Evolutionary conservation across 2,888 invertebrate species (phyloP).

Genomic region (Diogma glabrata): DNA sequence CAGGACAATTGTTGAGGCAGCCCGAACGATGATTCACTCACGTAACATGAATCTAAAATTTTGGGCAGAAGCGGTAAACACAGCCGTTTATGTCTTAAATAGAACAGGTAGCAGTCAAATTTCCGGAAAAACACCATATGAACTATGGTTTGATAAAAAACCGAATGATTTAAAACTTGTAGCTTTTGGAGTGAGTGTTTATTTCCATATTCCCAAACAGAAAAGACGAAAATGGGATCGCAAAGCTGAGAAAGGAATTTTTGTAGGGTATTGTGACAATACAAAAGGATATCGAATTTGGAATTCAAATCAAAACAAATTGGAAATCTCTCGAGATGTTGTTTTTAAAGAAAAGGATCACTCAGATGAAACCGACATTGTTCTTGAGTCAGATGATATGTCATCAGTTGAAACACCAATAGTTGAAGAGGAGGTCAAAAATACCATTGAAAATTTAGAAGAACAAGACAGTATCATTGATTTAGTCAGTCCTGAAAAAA

Average conservation of each 20-base stretch:
- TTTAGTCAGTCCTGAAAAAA: no score
- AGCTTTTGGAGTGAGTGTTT: constrained; percentile 19
- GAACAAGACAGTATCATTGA: no score
- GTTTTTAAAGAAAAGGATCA: constrained; percentile 7
- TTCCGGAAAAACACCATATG: constrained; percentile 18
- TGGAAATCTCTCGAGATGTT: neutral
- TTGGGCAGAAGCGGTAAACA: constrained; percentile 26
- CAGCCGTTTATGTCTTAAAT: constrained; percentile 25
- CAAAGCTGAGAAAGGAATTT: neutral
- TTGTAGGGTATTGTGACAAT: neutral
- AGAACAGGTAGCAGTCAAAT: constrained; percentile 19
- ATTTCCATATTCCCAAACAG: constrained; percentile 19
- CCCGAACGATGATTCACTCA: constrained; percentile 17
- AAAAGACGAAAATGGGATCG: constrained; percentile 14
- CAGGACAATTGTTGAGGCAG: neutral
- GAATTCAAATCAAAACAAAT: neutral
- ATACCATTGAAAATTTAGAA: neutral
- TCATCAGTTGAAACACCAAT: no score
- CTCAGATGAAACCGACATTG: no score
- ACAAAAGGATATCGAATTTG: constrained; percentile 7
- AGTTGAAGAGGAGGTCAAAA: neutral
- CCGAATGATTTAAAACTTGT: constrained; percentile 18
- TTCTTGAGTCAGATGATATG: no score
- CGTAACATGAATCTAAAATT: constrained; percentile 18
- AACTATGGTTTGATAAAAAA: constrained; percentile 19